Base-by-base conservation (phyloP, 2,113 vertebrate genomes). In the Monarcha castaneiventris region DNA sequence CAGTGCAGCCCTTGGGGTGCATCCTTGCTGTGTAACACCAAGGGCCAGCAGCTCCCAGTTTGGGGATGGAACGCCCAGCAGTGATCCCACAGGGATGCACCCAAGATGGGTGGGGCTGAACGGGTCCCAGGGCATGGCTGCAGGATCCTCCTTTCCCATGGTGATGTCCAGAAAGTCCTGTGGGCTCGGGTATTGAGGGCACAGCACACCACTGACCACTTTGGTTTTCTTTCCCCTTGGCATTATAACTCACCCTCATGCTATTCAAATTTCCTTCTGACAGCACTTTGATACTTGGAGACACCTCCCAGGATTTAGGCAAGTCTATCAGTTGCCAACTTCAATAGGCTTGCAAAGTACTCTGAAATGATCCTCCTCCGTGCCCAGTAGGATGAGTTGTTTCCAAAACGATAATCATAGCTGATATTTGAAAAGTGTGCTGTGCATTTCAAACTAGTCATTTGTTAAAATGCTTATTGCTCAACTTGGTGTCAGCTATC, bases 181-280 rank as follows among this genome's bases (percentile, higher is more conserved):
- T 5, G 12, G 27, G 30, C n/a, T 33, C 0, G 1, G 25, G 14
- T 59, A 18, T 6, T 3, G 5, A 6, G 5, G 29, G 8, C 19
- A 59, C 22, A 46, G 29, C 29, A 41, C 30, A 33, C 32, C 55
- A 12, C 3, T 59, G 62, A 72, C 12, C 10, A 56, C 16, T 7
- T 44, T 3, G 14, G 41, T 66, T 55, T 66, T 68, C 41, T 73
- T 84, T 63, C 27, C 26, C 11, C 27, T 71, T 29, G 9, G 10
- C 35, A 19, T 41, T 75, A 7, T 48, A 90, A 55, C 48, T 84
- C 1, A 5, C 11, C 5, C 21, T 63, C 1, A 0, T 29, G 30
- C 16, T 51, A 63, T 37, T 90, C 75, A 62, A 89, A 78, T 63
- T 84, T 63, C 43, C 20, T 79, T 63, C 66, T n/a, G 27, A 35